Evolutionary conservation across 2,113 vertebrate genomes (phyloP), one percentile per base, ranked within the genome.

Genomic region (Sphyrna mokarran): DNA sequence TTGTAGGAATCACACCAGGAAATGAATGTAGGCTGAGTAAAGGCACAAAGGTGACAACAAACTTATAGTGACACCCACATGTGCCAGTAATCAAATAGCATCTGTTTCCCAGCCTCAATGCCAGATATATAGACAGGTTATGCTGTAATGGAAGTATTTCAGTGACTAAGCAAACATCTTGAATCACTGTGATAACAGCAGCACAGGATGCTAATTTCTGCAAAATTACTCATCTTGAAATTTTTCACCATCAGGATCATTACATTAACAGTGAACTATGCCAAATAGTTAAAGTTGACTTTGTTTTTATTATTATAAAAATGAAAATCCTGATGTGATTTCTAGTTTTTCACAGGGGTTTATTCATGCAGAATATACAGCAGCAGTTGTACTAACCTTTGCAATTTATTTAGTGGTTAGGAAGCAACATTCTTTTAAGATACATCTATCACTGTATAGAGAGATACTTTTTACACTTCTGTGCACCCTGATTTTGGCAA

Each of bases 91-190:
- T 72, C 94, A 95, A 29, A 95, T 16, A 95, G 94, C 94, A 95
- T 69, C 94, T 95, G 94, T 54, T 95, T 95, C 94, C 94, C 94
- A 95, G 68, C 11, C 54, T 13, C 94, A 95, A 3, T 95, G 94
- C 69, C 94, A 95, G 94, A 95, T 95, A 43, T 23, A 26, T 95
- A 69, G 43, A 72, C 69, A 95, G 94, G 68, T 76, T 95, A 72
- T 95, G 94, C 9, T 95, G 94, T 76, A 95, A 95, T 95, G 94
- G 68, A 95, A 95, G 94, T 95, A 69, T 95, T 95, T 95, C 69
- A 95, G 66, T 95, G 94, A 95, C 69, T 54, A 95, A 72, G 94
- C 94, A 95, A 95, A 95, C 94, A 95, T 72, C 40, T 95, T 76
- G 94, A 95, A 69, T 95, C 69, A 48, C 40, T 95, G 2, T 76